Evolutionary conservation across 1,140 invertebrate species (phyloP).

Genomic region (Halotydeus destructor): DNA sequence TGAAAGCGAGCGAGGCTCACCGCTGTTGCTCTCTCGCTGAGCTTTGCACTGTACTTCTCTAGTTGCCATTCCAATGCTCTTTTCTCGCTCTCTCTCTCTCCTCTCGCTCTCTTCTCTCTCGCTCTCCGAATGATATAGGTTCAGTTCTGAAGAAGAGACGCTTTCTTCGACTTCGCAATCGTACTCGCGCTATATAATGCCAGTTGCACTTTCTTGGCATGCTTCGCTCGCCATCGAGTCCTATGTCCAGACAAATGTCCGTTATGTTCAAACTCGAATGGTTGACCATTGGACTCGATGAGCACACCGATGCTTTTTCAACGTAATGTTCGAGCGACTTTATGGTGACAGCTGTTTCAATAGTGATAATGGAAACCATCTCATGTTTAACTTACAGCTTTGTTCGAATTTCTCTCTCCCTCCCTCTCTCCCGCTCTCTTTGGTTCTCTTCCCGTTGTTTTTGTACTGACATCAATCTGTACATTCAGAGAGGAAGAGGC

Average conservation of each 20-base stretch:
- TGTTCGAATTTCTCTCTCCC: background rate
- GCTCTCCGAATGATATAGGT: slow-evolving; percentile 1
- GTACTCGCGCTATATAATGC: background rate
- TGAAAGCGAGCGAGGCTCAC: too few species aligned
- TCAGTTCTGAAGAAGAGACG: slow-evolving; percentile 1
- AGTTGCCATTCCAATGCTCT: too few species aligned
- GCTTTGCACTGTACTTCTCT: too few species aligned
- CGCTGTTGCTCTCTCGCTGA: too few species aligned
- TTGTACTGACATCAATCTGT: background rate
- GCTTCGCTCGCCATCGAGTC: too few species aligned
- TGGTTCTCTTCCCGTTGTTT: background rate
- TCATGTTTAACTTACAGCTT: slow-evolving; percentile 3
- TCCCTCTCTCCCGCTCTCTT: too few species aligned
- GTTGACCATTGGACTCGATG: too few species aligned
- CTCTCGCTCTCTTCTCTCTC: background rate
- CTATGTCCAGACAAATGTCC: too few species aligned
- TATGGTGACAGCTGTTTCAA: slow-evolving; percentile 2
- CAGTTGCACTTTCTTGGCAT: background rate
- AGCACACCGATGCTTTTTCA: too few species aligned
- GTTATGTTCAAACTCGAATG: too few species aligned
- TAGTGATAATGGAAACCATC: slow-evolving; percentile 1
- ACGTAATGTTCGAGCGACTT: too few species aligned
- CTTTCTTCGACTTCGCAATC: too few species aligned
- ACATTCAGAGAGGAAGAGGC: background rate
- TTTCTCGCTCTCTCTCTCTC: background rate